Evolutionary conservation across 1,140 invertebrate species (phyloP).

Genomic region (Drosophila tristis): DNA sequence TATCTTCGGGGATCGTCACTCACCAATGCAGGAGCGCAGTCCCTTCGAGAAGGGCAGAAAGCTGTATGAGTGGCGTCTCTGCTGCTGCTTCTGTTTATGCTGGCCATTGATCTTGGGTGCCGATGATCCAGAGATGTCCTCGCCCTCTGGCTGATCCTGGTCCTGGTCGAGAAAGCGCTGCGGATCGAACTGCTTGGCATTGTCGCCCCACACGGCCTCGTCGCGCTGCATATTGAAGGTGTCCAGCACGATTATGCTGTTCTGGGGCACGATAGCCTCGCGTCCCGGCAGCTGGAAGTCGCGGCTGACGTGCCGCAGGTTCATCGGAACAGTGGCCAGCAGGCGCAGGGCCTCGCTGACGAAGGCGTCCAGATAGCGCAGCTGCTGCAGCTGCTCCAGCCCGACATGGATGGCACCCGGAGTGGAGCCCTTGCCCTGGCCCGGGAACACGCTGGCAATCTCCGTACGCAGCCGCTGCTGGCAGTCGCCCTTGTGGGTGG

Average conservation of each 20-base stretch:
- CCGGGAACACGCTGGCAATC: constrained; percentile 55
- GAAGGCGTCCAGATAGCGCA: constrained; percentile 74
- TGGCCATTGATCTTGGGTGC: background rate
- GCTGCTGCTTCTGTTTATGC: constrained; percentile 45
- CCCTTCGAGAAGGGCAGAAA: constrained; percentile 91
- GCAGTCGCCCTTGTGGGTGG: constrained; percentile 59
- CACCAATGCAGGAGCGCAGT: constrained; percentile 88
- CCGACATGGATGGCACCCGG: constrained; percentile 34
- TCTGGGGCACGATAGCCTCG: constrained; percentile 63
- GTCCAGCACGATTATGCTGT: constrained; percentile 73
- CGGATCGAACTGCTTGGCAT: constrained; percentile 90
- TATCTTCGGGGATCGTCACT: constrained; percentile 3
- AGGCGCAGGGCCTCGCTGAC: constrained; percentile 74
- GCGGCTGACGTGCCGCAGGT: constrained; percentile 69
- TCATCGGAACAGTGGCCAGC: constrained; percentile 78
- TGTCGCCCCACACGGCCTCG: constrained; percentile 83
- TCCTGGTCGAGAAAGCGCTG: constrained; percentile 88
- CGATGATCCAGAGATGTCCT: background rate
- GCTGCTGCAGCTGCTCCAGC: constrained; percentile 65
- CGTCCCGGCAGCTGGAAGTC: constrained; percentile 64
- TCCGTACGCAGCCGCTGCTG: constrained; percentile 67
- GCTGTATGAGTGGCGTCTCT: constrained; percentile 87
- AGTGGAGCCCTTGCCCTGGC: constrained; percentile 18
- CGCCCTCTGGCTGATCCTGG: constrained; percentile 3
- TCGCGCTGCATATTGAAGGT: constrained; percentile 82